Conservation (phyloP, 2,888 invertebrate genomes). For the Callimorpha dominula region DNA sequence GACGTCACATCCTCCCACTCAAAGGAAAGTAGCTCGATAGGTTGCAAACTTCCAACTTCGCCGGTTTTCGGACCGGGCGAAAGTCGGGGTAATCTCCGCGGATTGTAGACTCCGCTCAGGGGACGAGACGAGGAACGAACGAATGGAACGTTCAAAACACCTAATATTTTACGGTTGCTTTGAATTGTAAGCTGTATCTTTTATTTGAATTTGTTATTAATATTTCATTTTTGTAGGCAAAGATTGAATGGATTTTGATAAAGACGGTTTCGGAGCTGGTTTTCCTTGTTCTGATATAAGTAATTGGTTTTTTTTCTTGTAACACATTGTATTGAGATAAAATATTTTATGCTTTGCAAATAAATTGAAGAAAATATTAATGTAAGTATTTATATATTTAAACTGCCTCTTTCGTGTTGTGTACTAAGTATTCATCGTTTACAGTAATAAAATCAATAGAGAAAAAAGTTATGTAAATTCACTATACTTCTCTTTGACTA, state of each 20-base stretch:
- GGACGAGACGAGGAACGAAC: conserved; percentile 31
- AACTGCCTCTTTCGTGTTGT: no score
- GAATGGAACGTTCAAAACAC: conserved; percentile 31
- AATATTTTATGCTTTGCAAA: neutral
- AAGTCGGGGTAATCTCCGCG: conserved; percentile 59
- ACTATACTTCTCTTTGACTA: no score
- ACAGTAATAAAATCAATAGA: no score
- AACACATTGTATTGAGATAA: neutral
- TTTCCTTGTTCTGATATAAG: conserved; percentile 20
- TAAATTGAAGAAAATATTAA: neutral
- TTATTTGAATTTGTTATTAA: conserved; percentile 37
- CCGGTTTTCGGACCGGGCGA: conserved; percentile 53
- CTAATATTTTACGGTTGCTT: conserved; percentile 34
- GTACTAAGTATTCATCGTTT: no score
- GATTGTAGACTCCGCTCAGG: conserved; percentile 52
- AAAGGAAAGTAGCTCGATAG: conserved; percentile 54
- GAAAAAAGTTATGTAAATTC: no score
- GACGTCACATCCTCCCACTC: conserved; percentile 50
- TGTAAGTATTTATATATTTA: neutral
- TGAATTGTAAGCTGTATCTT: conserved; percentile 33
- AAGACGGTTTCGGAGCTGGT: conserved; percentile 20
- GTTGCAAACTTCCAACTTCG: conserved; percentile 58
- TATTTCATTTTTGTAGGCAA: conserved; percentile 28
- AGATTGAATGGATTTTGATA: conserved; percentile 23
- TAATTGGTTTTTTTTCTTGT: conserved; percentile 28